Base-by-base conservation (phyloP, 1,140 invertebrate genomes). In the Zelostemma sp. region DNA sequence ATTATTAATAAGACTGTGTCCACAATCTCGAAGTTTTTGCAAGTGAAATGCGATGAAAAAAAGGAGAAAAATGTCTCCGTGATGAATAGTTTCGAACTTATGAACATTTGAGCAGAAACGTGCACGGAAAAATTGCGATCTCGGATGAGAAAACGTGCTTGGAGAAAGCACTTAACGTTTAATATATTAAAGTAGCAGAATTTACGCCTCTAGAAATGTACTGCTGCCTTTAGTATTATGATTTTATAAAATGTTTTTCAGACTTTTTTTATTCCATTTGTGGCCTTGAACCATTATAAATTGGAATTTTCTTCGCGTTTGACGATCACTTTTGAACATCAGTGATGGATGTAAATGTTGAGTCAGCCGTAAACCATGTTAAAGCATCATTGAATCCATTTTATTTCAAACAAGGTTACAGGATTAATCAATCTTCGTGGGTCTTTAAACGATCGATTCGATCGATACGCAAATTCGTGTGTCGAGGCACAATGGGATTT, bases 1-100 rank as follows among this genome's bases (percentile, higher is more conserved):
- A n/a, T 35, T n/a, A 35, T n/a, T 35, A 9, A 35, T 35, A 35
- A 35, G 11, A n/a, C 5, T n/a, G 33, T 35, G 33, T 35, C 33
- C 33, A n/a, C 5, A 35, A 35, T 35, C 11, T 2, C 3, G 11
- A 9, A 35, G 11, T 6, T 35, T 35, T 35, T 35, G 33, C 33
- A 35, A 35, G 33, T 35, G 11, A 35, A 35, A 35, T 35, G 33
- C 2, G n/a, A 6, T 1, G 11, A 11, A 35, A 35, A n/a, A 35
- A 35, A 35, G 11, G 6, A 9, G 33, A 35, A n/a, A 35, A 35
- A 35, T n/a, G 6, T 35, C n/a, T 35, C 11, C 33, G 11, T 35
- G 33, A 35, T 35, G 33, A 35, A 35, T 35, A n/a, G 33, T 35
- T 35, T 35, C 33, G 33, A 35, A 35, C 33, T 35, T n/a, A n/a